These are phyloP conservation scores for Lanius ludovicianus DNA, from an alignment of 2,113 vertebrate species.

Conservation along the genomic window DNA sequence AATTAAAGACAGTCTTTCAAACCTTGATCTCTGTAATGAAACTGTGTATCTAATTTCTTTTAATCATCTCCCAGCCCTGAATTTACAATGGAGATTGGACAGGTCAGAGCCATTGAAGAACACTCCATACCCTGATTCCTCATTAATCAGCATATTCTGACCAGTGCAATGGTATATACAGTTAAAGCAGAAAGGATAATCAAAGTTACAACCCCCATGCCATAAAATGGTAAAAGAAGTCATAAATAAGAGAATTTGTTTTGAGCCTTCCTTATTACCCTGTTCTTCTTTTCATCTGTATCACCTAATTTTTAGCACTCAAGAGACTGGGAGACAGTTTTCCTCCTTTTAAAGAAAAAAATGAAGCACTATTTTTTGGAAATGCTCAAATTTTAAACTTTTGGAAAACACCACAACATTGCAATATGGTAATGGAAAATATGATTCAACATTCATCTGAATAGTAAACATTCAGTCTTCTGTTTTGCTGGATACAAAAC, in stretches of 20 bases:
- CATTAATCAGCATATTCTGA: neutral
- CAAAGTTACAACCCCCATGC: neutral
- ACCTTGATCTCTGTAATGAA: neutral
- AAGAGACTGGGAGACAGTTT: neutral
- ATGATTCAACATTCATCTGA: neutral
- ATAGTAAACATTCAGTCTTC: neutral
- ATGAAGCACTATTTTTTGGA: neutral
- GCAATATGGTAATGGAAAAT: neutral
- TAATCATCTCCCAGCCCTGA: neutral
- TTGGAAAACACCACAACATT: neutral
- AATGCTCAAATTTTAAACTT: neutral
- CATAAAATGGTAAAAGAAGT: neutral
- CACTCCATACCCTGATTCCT: neutral
- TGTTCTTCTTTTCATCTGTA: neutral
- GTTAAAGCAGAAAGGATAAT: neutral
- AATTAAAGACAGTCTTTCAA: neutral
- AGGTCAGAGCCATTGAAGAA: neutral
- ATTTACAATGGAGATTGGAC: neutral
- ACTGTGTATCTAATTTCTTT: neutral
- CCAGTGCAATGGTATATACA: neutral
- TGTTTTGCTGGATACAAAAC: neutral
- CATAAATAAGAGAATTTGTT: neutral
- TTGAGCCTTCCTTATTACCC: neutral
- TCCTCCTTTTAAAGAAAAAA: neutral
- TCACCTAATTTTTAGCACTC: rapidly evolving